Evolutionary conservation across 2,113 vertebrate species (phyloP).

Genomic region (Cichladusa arquata): DNA sequence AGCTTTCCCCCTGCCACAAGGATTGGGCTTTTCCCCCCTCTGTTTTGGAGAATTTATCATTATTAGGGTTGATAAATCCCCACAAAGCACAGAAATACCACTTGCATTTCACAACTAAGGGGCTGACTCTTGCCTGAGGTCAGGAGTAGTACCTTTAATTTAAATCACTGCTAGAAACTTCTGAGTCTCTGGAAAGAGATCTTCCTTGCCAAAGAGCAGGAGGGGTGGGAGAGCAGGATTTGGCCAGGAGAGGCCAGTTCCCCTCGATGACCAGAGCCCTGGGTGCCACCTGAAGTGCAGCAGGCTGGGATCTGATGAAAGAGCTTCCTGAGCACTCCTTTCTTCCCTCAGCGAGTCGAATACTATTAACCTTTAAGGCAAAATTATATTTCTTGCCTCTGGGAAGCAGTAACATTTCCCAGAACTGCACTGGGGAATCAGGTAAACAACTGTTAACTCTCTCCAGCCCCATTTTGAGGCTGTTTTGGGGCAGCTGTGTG

Average conservation of each 20-base stretch:
- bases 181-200: neutral
- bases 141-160: neutral
- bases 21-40: accelerated
- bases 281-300: neutral
- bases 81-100: neutral
- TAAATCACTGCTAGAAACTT: neutral
- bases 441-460: slow-evolving; percentile 47
- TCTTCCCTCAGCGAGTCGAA: slow-evolving; percentile 43
- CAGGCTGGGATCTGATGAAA: neutral
- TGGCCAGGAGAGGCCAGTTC: neutral
- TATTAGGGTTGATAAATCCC: neutral
- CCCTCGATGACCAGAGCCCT: neutral
- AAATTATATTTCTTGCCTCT: slow-evolving; percentile 66
- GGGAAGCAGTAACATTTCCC: slow-evolving; percentile 71
- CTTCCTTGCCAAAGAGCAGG: neutral
- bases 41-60: neutral
- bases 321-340: slow-evolving; percentile 23
- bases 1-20: neutral
- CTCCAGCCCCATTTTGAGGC: neutral
- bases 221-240: neutral
- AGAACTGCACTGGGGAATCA: neutral
- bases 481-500: accelerated
- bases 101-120: neutral
- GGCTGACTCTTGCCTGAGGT: neutral
- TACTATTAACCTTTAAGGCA: slow-evolving; percentile 74